Evolutionary conservation across 2,797 vertebrate species (phyloP), one percentile per base, ranked within the genome.

Genomic region (Catostomus latipinnis): DNA sequence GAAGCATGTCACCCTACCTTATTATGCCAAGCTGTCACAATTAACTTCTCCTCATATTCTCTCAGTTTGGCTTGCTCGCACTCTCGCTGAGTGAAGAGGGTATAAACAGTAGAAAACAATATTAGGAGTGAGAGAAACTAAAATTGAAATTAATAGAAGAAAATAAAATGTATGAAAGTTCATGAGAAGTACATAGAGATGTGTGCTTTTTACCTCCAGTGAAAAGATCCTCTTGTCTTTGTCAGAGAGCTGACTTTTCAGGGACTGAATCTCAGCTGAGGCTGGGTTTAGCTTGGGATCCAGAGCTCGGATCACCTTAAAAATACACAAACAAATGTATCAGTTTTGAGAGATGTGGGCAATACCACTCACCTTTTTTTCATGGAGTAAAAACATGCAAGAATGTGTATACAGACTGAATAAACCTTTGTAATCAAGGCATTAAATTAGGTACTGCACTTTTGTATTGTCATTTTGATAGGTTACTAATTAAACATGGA

Each of bases 11-110:
- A n/a, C 10, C 69, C 83, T 87, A 99, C 98, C 96, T 98, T 98
- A 89, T 98, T 99, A 87, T 99, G 97, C 97, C 98, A 99, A 0
- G 97, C 98, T 6, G 96, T 96, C 52, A 99, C 98, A 76, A 99
- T 97, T 80, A 99, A 91, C 86, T 98, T 97, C 90, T 99, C 98
- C 89, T 99, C 98, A 54, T 96, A 95, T 76, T 98, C 97, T 84
- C 94, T 95, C 71, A 98, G 92, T 87, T 96, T 96, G 62, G 96
- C 96, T 85, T 97, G 94, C 86, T 98, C 98, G 93, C 93, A 97
- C 74, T 96, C 96, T 80, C 95, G 93, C 97, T 99, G 81, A 16
- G 82, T 81, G 56, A 82, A 88, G 6, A 34, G 34, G 34, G 34
- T 3, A 4, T 34, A 34, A 13, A 6, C 13, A 18, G 57, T 0